These are phyloP conservation scores for Cephalotes varians DNA, from an alignment of 2,888 invertebrate genomes.

Conservation along the genomic window DNA sequence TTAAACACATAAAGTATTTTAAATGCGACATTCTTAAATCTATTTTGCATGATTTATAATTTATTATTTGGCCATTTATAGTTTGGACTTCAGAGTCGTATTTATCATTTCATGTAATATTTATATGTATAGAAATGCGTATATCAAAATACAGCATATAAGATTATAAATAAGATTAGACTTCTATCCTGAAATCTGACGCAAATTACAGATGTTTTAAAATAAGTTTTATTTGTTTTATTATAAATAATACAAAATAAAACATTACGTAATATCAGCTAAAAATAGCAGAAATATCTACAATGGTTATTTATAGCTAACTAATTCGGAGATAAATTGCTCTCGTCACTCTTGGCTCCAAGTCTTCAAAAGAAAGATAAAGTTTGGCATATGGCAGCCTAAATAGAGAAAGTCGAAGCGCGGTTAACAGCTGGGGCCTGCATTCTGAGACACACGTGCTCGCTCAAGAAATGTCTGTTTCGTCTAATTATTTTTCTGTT, in stretches of 20 bases:
- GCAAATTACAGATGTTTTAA: background rate
- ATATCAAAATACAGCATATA: background rate
- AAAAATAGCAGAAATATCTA: constrained; percentile 29
- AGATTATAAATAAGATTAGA: constrained; percentile 17
- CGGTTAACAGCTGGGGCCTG: constrained; percentile 59
- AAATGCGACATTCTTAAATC: background rate
- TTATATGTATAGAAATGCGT: background rate
- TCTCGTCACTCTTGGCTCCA: constrained; percentile 23
- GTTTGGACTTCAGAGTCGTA: background rate
- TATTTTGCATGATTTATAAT: background rate
- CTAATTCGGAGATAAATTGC: constrained; percentile 53
- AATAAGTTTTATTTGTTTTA: constrained; percentile 6
- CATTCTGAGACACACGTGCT: constrained; percentile 65
- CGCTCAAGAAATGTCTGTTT: constrained; percentile 56
- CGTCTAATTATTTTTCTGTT: constrained; percentile 67
- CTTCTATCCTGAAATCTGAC: background rate
- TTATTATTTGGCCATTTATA: background rate
- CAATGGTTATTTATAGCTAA: constrained; percentile 36
- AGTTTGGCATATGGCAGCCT: constrained; percentile 60
- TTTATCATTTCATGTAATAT: background rate
- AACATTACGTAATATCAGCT: background rate
- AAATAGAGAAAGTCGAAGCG: constrained; percentile 53
- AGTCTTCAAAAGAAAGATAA: constrained; percentile 48
- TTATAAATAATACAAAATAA: background rate
- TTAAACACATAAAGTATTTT: background rate